Evolutionary conservation across 2,888 invertebrate genomes (phyloP).

Genomic region (Hydraecia micacea): DNA sequence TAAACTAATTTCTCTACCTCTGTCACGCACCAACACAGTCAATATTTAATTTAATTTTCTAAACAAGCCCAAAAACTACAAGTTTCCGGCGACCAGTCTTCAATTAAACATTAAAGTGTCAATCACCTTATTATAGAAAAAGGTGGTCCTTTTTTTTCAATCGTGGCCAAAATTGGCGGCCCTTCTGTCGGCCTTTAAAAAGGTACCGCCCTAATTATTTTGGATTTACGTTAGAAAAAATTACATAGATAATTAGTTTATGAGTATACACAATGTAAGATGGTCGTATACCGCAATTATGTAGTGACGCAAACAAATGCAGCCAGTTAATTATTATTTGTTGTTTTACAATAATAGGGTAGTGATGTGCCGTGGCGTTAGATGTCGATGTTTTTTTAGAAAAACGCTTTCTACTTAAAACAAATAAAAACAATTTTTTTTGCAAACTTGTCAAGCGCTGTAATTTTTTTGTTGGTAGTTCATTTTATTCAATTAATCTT

Average conservation of each 20-base stretch:
- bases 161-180: conserved; percentile 72
- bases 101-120: conserved; percentile 84
- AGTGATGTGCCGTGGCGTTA: conserved; percentile 67
- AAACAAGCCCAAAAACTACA: conserved; percentile 48
- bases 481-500: neutral
- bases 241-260: conserved; percentile 85
- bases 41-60: conserved; percentile 57
- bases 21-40: conserved; percentile 27
- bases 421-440: neutral
- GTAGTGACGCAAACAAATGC: conserved; percentile 85
- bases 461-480: neutral
- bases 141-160: conserved; percentile 78
- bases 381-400: conserved; percentile 47
- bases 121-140: conserved; percentile 85
- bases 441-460: neutral
- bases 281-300: conserved; percentile 84
- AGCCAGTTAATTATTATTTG: conserved; percentile 80
- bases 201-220: conserved; percentile 82
- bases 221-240: conserved; percentile 70
- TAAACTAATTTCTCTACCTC: neutral
- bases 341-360: conserved; percentile 70
- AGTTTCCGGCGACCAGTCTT: conserved; percentile 73
- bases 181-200: conserved; percentile 72
- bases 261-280: conserved; percentile 87
- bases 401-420: neutral